Conservation (phyloP, 1,140 invertebrate species). For the fruit fly (Drosophila melanogaster) region Release_6_plus_ISO1_MT NT_033779.5:3960001-3960500, state of each 20-base stretch:
- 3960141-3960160: conserved; percentile 41
- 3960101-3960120: conserved; percentile 78
- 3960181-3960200: conserved; percentile 54
- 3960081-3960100: conserved; percentile 79
- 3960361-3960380: conserved; percentile 77
- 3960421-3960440: conserved; percentile 33
- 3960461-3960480: conserved; percentile 76
- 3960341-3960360: conserved; percentile 82
- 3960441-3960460: conserved; percentile 55
- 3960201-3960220: conserved; percentile 48
- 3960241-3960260: conserved; percentile 62
- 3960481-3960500: conserved; percentile 84
- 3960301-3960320: conserved; percentile 5
- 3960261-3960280: conserved; percentile 80
- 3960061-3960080: conserved; percentile 79
- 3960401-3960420: not conserved
- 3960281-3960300: conserved; percentile 44
- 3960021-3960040: conserved; percentile 62
- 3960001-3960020: conserved; percentile 1
- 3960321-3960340: conserved; percentile 40
- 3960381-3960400: not conserved
- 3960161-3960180: conserved; percentile 2
- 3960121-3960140: conserved; percentile 71
- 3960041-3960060: conserved; percentile 73
- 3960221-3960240: conserved; percentile 43